Evolutionary conservation across 2,888 invertebrate species (phyloP).

Genomic region (Agapostemon virescens): DNA sequence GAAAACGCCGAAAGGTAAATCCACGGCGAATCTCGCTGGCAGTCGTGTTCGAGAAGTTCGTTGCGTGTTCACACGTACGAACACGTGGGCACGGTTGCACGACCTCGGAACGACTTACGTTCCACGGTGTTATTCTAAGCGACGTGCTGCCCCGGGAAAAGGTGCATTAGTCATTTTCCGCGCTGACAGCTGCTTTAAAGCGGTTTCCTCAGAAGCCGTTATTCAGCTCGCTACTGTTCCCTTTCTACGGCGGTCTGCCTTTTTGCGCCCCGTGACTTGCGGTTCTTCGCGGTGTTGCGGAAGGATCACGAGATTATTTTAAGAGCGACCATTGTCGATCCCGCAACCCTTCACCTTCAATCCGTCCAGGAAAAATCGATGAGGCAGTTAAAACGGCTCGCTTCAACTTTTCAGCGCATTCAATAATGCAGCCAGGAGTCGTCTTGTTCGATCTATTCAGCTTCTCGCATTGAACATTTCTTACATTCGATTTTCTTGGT

Average conservation of each 20-base stretch:
- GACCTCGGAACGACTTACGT: conserved; percentile 53
- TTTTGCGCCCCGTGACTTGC: conserved; percentile 32
- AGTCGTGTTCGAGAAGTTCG: neutral
- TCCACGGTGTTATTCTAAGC: conserved; percentile 67
- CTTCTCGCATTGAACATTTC: neutral
- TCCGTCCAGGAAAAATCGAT: neutral
- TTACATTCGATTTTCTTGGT: neutral
- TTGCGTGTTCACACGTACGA: conserved; percentile 28
- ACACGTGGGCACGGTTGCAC: conserved; percentile 16
- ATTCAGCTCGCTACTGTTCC: conserved; percentile 55
- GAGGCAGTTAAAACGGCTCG: neutral
- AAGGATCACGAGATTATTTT: conserved; percentile 35
- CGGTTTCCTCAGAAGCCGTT: conserved; percentile 66
- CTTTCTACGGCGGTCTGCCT: conserved; percentile 15
- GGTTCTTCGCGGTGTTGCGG: conserved; percentile 12
- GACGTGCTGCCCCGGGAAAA: conserved; percentile 53
- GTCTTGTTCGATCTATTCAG: neutral
- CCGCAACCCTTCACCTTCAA: conserved; percentile 1
- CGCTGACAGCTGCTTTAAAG: conserved; percentile 70
- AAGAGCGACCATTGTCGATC: neutral
- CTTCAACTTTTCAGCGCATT: neutral
- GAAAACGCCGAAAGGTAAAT: neutral
- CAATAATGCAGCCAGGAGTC: neutral
- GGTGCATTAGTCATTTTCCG: conserved; percentile 73
- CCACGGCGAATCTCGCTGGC: neutral